Base-by-base conservation (phyloP, 2,888 invertebrate species). In the Hirtodrosophila duncani region DNA sequence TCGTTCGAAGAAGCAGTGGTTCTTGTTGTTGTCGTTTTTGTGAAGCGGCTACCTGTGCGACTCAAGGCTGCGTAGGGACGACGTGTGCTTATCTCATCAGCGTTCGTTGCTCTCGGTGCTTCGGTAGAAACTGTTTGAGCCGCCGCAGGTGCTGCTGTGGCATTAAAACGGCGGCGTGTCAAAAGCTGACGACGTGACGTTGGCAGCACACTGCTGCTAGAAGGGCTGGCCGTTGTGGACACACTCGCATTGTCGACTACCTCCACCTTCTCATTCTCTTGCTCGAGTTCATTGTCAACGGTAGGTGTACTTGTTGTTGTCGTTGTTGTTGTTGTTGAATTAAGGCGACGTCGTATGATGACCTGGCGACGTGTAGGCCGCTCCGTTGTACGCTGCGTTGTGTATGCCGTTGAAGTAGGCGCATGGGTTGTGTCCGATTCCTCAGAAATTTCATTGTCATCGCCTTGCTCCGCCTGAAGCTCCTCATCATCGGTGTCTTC, bases 41-140 rank as follows among this genome's bases (percentile, higher is more conserved):
- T 30, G 11, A 48, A 60, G 3, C 63, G 66, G 30, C 30, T 56
- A 42, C 63, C 63, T 37, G 56, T 53, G 4, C 79, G 63, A 23
- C 55, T 71, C 26, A 75, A 30, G 27, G 44, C 27, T 18, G 42
- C 51, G 5, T 64, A 67, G 3, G 79, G 36, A 6, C 68, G 74
- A 36, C 57, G 75, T 30, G 75, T 60, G 7, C 17, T 53, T 10
- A 21, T 27, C n/a, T 50, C 50, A 0, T 37, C 51, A 3, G 21
- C 20, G 41, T 30, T 55, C 18, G 55, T 56, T 26, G 67, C 16
- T 20, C 20, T 44, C 14, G 9, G 8, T 4, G n/a, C 8, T 41
- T 44, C 26, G 30, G 24, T 11, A 29, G 20, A 13, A 6, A 2
- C 14, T 5, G 17, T 8, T 34, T 31, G 8, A 4, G 8, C 17